phyloP scores from a whole-genome alignment of 2,113 vertebrate genomes.

The Cranoglanis bouderius region DNA sequence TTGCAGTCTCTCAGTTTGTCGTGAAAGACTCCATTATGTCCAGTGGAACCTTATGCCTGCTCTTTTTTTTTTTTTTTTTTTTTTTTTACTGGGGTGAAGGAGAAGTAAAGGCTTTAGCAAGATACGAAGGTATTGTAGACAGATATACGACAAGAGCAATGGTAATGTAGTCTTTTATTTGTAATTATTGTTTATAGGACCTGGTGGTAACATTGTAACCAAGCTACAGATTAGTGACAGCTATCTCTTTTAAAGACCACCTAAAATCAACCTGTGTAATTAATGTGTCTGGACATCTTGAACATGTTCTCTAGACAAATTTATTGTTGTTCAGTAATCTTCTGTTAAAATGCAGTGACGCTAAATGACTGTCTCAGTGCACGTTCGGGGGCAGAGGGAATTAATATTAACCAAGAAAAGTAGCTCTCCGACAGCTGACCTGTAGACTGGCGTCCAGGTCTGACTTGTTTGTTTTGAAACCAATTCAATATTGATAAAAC shows the following conservation, averaged over 20 bases:
- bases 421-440: background rate
- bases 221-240: background rate
- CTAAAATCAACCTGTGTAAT: background rate
- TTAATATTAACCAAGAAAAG: background rate
- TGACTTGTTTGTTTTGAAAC: background rate
- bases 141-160: background rate
- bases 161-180: background rate
- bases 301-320: background rate
- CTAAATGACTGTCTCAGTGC: background rate
- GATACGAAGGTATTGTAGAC: background rate
- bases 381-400: too few relatives aligned
- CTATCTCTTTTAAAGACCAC: background rate
- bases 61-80: background rate
- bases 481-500: background rate
- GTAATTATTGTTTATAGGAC: background rate
- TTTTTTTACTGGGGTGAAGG: background rate
- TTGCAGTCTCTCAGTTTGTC: background rate
- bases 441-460: background rate
- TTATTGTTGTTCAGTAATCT: background rate
- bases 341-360: background rate
- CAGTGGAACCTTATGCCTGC: background rate
- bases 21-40: conserved; percentile 25
- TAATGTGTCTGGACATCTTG: background rate
- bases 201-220: background rate
- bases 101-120: conserved; percentile 5